Conservation (phyloP, 2,888 invertebrate genomes). For the Pachydiplax longipennis region DNA sequence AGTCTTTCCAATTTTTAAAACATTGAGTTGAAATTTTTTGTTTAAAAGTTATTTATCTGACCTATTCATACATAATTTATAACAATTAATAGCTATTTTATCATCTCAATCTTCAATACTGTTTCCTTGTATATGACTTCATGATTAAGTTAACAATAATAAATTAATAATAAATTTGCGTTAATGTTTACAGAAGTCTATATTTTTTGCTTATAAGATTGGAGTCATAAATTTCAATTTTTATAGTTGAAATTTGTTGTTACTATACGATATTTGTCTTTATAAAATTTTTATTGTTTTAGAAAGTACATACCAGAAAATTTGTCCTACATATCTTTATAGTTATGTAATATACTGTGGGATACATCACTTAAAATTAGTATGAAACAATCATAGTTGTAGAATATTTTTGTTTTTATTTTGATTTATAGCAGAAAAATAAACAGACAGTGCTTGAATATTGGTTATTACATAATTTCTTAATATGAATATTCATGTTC, state of each 20-base stretch:
- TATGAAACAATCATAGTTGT: not conserved
- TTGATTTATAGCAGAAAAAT: not conserved
- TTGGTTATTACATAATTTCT: slow-evolving; percentile 20
- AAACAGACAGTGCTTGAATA: not conserved
- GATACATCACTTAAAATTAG: slow-evolving; percentile 20
- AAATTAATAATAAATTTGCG: no score
- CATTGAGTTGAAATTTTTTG: no score
- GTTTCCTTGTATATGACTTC: no score
- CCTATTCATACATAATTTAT: no score
- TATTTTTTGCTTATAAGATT: not conserved
- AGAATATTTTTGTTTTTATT: slow-evolving; percentile 8
- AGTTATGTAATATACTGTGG: slow-evolving; percentile 34
- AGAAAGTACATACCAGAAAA: not conserved
- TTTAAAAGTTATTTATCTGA: no score
- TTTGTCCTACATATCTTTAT: slow-evolving; percentile 26
- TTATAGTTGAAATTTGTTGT: no score
- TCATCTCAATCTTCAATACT: no score
- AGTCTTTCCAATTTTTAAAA: no score
- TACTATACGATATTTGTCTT: no score
- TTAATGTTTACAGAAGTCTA: not conserved
- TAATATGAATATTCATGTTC: not conserved
- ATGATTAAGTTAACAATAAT: no score
- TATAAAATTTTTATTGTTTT: not conserved
- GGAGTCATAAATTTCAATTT: not conserved
- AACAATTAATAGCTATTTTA: no score